Conservation (phyloP, 2,888 invertebrate species). For the Andricus curvator region DNA sequence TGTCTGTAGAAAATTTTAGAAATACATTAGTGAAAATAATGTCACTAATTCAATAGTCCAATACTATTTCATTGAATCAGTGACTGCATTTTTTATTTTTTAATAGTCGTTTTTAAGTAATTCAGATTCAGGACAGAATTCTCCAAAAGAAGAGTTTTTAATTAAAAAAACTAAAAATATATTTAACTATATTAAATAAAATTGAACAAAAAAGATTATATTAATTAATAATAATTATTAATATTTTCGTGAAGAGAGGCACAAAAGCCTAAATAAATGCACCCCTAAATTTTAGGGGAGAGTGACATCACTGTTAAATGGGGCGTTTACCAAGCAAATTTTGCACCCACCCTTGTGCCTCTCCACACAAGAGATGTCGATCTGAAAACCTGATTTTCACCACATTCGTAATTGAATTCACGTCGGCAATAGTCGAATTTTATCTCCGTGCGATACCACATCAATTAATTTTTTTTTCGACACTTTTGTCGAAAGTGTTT, state of each 20-base stretch:
- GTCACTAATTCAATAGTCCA: too few relatives aligned
- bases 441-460: not conserved
- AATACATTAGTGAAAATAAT: too few relatives aligned
- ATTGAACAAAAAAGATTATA: not conserved
- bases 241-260: not conserved
- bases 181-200: not conserved
- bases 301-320: slow-evolving; percentile 12
- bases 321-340: slow-evolving; percentile 30
- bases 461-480: not conserved
- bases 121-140: too few relatives aligned
- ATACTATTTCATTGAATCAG: too few relatives aligned
- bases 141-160: not conserved
- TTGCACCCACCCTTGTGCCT: not conserved
- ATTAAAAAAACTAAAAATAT: not conserved
- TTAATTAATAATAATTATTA: not conserved
- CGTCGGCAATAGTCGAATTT: slow-evolving; percentile 23
- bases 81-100: too few relatives aligned
- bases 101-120: too few relatives aligned
- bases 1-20: too few relatives aligned
- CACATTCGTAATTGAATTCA: slow-evolving; percentile 26
- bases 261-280: not conserved
- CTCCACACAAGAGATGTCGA: not conserved
- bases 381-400: slow-evolving; percentile 19
- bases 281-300: not conserved
- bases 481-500: not conserved